phyloP scores from a whole-genome alignment of 1,140 invertebrate genomes.

The Ips typographus region DNA sequence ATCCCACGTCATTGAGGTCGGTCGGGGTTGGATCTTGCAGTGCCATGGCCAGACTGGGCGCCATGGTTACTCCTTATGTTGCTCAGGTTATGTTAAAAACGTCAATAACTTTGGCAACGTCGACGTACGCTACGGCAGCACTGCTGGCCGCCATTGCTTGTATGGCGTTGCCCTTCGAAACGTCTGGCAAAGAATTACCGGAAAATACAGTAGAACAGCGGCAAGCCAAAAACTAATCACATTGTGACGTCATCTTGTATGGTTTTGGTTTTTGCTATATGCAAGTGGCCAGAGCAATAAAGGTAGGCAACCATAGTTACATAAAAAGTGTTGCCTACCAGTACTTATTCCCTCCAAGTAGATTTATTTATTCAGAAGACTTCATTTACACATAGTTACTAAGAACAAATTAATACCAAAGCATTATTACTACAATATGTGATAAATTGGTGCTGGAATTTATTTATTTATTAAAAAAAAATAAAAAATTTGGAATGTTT shows the following conservation, averaged over 20 bases:
- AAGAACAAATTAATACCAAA: no score
- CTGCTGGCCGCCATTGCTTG: slow-evolving; percentile 72
- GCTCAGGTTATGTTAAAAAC: slow-evolving; percentile 78
- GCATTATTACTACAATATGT: neutral
- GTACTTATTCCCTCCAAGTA: no score
- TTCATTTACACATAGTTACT: no score
- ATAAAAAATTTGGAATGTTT: neutral
- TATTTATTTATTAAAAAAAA: neutral
- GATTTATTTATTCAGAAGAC: no score
- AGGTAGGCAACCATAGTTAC: no score
- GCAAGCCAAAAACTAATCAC: slow-evolving; percentile 3
- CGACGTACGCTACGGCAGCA: slow-evolving; percentile 72
- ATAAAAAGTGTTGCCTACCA: no score
- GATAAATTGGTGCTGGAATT: slow-evolving; percentile 15
- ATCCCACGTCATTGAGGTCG: slow-evolving; percentile 85
- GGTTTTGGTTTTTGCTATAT: neutral
- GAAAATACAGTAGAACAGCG: slow-evolving; percentile 49
- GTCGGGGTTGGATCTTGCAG: slow-evolving; percentile 88
- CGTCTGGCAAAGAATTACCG: slow-evolving; percentile 69
- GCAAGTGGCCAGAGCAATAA: no score
- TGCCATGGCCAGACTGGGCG: slow-evolving; percentile 87
- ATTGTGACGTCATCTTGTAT: neutral
- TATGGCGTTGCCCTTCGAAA: slow-evolving; percentile 78
- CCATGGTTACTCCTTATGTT: slow-evolving; percentile 90
- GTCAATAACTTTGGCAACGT: slow-evolving; percentile 70